These are phyloP conservation scores for Eubasilissa splendida DNA, from an alignment of 2,888 invertebrate species.

Conservation along the genomic window DNA sequence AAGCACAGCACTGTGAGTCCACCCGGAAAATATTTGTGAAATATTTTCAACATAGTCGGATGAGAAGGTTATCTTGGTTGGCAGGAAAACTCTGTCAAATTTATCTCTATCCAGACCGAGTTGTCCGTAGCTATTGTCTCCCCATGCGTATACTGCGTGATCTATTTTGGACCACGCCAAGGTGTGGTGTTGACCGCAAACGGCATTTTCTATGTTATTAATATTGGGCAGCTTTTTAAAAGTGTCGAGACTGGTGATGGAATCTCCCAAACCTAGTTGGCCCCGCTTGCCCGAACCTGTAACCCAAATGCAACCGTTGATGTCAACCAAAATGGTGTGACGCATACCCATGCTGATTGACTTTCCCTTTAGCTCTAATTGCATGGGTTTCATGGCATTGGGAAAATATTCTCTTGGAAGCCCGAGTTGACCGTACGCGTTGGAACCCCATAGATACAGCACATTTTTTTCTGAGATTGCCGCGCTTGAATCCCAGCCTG, in stretches of 20 bases:
- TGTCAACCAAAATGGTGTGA: slow-evolving; percentile 78
- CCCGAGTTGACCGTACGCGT: slow-evolving; percentile 84
- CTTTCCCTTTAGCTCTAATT: slow-evolving; percentile 70
- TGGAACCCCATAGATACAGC: slow-evolving; percentile 88
- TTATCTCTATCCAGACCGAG: slow-evolving; percentile 74
- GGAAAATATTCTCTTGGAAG: slow-evolving; percentile 71
- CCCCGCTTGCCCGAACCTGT: slow-evolving; percentile 80
- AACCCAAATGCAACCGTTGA: slow-evolving; percentile 75
- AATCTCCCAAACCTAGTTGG: slow-evolving; percentile 76
- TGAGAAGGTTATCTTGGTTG: slow-evolving; percentile 72
- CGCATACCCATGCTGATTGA: slow-evolving; percentile 79
- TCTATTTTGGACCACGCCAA: slow-evolving; percentile 72
- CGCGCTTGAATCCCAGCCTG: slow-evolving; percentile 89
- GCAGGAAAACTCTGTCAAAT: slow-evolving; percentile 70
- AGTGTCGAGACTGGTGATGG: slow-evolving; percentile 64
- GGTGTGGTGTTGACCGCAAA: slow-evolving; percentile 88
- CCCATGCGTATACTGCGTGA: slow-evolving; percentile 82
- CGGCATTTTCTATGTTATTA: slow-evolving; percentile 74
- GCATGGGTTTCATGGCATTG: slow-evolving; percentile 65
- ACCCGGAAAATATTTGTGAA: slow-evolving; percentile 78
- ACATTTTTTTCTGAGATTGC: slow-evolving; percentile 80
- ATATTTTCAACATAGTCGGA: slow-evolving; percentile 71
- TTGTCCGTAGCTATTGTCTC: slow-evolving; percentile 89
- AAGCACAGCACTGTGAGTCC: slow-evolving; percentile 84
- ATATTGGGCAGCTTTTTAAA: slow-evolving; percentile 73